Evolutionary conservation across 2,797 vertebrate genomes (phyloP).

Genomic region (Fratercula arctica): DNA sequence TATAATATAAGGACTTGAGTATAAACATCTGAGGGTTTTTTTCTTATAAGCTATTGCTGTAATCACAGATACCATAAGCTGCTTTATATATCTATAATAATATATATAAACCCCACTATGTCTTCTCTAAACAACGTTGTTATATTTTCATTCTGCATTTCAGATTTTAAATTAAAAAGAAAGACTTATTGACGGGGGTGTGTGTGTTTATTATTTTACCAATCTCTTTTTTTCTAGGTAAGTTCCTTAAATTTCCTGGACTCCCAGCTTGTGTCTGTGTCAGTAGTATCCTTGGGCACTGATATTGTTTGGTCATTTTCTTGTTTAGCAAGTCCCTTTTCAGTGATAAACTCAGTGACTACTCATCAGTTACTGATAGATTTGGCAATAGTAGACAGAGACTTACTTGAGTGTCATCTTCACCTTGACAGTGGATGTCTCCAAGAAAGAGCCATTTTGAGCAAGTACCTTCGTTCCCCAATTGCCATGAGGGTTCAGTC

Average conservation of each 20-base stretch:
- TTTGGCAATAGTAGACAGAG: neutral
- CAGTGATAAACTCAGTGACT: neutral
- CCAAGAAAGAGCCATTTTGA: neutral
- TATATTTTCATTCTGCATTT: neutral
- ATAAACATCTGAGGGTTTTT: neutral
- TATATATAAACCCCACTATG: too few species aligned
- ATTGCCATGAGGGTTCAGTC: neutral
- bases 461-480: neutral
- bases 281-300: neutral
- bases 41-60: neutral
- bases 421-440: neutral
- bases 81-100: neutral
- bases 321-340: neutral
- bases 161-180: neutral
- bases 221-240: neutral
- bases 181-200: neutral
- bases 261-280: neutral
- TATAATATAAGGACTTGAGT: neutral
- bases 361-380: neutral
- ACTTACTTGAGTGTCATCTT: neutral
- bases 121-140: neutral
- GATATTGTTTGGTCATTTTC: neutral
- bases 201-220: neutral
- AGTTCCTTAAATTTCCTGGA: neutral
- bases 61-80: neutral